phyloP scores from a whole-genome alignment of 2,888 invertebrate species.

The Syrista parreyssii region DNA sequence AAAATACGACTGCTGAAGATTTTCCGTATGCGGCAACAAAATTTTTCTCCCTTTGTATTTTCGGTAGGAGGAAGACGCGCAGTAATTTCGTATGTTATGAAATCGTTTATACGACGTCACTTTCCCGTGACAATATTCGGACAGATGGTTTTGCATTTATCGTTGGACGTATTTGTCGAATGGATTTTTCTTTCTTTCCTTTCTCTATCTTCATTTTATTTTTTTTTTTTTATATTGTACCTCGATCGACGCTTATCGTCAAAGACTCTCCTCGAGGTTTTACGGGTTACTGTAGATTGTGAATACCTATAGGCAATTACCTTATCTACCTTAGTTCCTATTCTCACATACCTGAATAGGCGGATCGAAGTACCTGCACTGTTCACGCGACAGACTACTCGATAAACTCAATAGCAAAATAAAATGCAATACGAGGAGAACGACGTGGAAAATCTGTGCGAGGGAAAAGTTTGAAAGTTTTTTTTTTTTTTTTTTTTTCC shows the following conservation, averaged over 20 bases:
- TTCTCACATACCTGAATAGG: not conserved
- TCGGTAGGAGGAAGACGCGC: too few species aligned
- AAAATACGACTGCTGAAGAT: slow-evolving; percentile 3
- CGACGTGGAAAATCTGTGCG: not conserved
- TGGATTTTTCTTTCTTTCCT: too few species aligned
- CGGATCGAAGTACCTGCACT: not conserved
- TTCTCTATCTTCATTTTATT: too few species aligned
- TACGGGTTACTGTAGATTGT: too few species aligned
- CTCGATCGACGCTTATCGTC: too few species aligned
- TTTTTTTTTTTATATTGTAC: too few species aligned
- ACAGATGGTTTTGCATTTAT: too few species aligned
- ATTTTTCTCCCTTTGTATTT: not conserved
- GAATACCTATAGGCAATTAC: too few species aligned
- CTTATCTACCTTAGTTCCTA: not conserved
- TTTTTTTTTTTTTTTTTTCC: too few species aligned
- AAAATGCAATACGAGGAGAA: not conserved
- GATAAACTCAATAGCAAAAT: not conserved
- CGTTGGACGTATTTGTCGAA: too few species aligned
- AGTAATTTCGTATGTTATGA: not conserved
- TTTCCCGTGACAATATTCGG: too few species aligned
- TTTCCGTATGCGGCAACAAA: not conserved
- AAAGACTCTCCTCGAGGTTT: not conserved
- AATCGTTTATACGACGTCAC: not conserved
- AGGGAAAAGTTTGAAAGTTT: not conserved
- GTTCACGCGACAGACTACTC: not conserved